These are phyloP conservation scores for Notamacropus eugenii DNA, from an alignment of 2,797 vertebrate genomes.

Conservation along the genomic window DNA sequence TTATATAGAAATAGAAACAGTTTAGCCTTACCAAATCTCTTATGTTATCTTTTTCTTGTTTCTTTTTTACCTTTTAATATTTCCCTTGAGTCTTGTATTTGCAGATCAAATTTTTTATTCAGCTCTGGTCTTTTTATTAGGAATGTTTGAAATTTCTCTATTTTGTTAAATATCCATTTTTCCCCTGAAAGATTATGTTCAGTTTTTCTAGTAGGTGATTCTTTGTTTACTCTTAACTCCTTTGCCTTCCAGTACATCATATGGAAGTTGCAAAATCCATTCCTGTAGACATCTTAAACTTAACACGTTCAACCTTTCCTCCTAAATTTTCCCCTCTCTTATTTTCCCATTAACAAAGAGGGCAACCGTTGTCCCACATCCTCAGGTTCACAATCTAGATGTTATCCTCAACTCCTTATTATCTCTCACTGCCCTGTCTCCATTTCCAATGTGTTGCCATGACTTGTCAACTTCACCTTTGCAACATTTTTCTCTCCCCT, in stretches of 20 bases:
- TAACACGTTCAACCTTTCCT: too few species aligned
- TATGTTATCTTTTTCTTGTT: neutral
- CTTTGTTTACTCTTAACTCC: neutral
- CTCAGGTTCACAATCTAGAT: too few species aligned
- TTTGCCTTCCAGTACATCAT: neutral
- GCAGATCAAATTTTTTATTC: neutral
- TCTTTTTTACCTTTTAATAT: neutral
- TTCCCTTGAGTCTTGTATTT: neutral
- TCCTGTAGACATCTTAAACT: too few species aligned
- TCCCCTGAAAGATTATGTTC: neutral
- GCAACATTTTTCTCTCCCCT: neutral
- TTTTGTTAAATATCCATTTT: neutral
- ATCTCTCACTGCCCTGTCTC: neutral
- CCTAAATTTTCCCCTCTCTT: too few species aligned
- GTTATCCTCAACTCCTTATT: neutral
- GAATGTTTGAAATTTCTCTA: neutral
- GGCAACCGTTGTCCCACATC: too few species aligned
- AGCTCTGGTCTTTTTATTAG: neutral
- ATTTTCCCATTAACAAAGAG: too few species aligned
- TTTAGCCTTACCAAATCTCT: neutral
- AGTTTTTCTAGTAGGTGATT: neutral
- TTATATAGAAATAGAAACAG: neutral
- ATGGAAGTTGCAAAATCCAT: too few species aligned
- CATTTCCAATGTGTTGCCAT: neutral
- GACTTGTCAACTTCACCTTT: neutral